A percentile compares a stretch with the other conserved stretches of the same genome.
Conservation (phyloP, 2,888 invertebrate species). For the Dryomyza anilis region DNA sequence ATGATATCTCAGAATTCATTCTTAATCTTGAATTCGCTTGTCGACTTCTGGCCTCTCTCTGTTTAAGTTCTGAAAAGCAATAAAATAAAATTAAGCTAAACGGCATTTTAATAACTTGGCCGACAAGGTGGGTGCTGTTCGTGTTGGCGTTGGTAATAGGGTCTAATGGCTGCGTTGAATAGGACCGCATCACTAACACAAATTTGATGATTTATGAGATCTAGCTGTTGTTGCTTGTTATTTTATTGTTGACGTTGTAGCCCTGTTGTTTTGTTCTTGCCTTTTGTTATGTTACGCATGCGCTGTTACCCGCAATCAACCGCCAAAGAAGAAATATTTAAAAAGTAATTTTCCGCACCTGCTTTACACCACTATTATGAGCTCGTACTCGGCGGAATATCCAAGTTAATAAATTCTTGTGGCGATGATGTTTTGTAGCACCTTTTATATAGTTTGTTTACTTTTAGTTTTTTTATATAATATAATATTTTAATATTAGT, state of each 20-base stretch:
- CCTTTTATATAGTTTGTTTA: too few species aligned
- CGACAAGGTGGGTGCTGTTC: conserved; percentile 26
- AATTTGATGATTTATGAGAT: conserved; percentile 52
- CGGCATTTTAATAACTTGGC: conserved; percentile 50
- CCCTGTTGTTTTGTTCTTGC: conserved; percentile 36
- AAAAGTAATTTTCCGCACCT: conserved; percentile 57
- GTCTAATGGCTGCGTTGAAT: conserved; percentile 44
- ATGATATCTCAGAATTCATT: conserved; percentile 42
- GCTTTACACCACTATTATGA: conserved; percentile 38
- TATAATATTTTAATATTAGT: too few species aligned
- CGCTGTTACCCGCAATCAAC: conserved; percentile 39
- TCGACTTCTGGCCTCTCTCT: conserved; percentile 21
- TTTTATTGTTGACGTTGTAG: conserved; percentile 42
- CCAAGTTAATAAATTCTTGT: too few species aligned
- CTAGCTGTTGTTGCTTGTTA: conserved; percentile 49
- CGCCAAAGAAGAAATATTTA: conserved; percentile 52
- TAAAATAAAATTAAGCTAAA: conserved; percentile 54
- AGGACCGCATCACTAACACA: conserved; percentile 8
- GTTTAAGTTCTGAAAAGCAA: conserved; percentile 49
- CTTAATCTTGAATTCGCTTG: conserved; percentile 49
- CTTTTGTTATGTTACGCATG: conserved; percentile 1
- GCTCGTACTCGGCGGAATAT: neutral
- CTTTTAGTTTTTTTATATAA: too few species aligned
- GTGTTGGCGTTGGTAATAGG: conserved; percentile 47
- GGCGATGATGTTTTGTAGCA: too few species aligned